These are phyloP conservation scores for Ptychoptera albimana DNA, from an alignment of 2,888 invertebrate genomes.

Conservation along the genomic window DNA sequence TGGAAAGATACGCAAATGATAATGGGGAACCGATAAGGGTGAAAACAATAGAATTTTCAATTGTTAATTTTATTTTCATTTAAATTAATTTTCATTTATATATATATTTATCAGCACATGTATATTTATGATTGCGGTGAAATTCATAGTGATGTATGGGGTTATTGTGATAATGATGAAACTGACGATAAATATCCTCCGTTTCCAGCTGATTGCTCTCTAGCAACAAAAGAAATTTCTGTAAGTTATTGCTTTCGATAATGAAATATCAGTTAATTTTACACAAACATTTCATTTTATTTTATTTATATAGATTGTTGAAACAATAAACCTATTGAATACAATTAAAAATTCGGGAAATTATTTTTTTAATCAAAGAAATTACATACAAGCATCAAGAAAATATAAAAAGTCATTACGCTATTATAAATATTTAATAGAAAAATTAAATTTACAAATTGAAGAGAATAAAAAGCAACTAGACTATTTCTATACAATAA, in stretches of 20 bases:
- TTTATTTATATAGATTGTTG: slow-evolving; percentile 24
- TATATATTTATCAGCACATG: slow-evolving; percentile 37
- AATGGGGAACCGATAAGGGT: slow-evolving; percentile 45
- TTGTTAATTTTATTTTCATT: slow-evolving; percentile 13
- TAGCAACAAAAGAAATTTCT: neutral
- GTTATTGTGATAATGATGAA: slow-evolving; percentile 49
- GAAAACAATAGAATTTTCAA: slow-evolving; percentile 13
- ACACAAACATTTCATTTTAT: too few relatives aligned
- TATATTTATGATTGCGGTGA: slow-evolving; percentile 61
- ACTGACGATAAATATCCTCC: slow-evolving; percentile 56
- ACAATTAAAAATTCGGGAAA: slow-evolving; percentile 60
- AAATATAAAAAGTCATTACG: slow-evolving; percentile 70
- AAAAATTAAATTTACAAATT: slow-evolving; percentile 19
- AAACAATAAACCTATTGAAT: slow-evolving; percentile 35
- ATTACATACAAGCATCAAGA: slow-evolving; percentile 46
- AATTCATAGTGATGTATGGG: slow-evolving; percentile 44
- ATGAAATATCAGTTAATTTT: neutral
- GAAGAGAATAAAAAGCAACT: slow-evolving; percentile 15
- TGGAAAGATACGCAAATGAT: slow-evolving; percentile 43
- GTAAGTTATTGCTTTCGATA: neutral
- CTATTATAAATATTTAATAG: slow-evolving; percentile 37
- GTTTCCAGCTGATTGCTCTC: slow-evolving; percentile 53
- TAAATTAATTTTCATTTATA: slow-evolving; percentile 12
- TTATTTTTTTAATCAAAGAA: slow-evolving; percentile 40
- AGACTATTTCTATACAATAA: slow-evolving; percentile 28